Evolutionary conservation across 2,113 vertebrate genomes (phyloP).

Genomic region (Pachypanchax playfairii): DNA sequence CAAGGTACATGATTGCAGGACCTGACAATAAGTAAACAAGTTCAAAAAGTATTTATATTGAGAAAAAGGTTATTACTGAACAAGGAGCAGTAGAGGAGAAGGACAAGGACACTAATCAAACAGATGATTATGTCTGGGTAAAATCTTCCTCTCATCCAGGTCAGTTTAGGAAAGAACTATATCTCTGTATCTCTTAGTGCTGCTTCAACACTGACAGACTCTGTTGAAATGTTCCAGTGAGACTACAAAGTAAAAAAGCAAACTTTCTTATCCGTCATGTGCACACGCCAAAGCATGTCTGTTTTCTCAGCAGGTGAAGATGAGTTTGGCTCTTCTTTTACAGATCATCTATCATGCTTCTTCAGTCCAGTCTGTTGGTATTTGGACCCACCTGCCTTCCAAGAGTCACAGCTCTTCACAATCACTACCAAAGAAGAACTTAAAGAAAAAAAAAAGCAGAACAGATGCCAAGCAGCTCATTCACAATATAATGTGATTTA

Average conservation of each 20-base stretch:
- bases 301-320: neutral
- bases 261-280: neutral
- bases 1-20: too few species aligned
- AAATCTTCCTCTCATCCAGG: neutral
- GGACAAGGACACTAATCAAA: too few species aligned
- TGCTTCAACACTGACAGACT: neutral
- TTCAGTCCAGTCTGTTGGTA: neutral
- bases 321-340: neutral
- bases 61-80: too few species aligned
- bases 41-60: too few species aligned
- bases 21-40: too few species aligned
- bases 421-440: neutral
- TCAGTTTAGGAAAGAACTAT: neutral
- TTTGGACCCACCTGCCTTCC: neutral
- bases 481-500: too few species aligned
- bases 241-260: too few species aligned
- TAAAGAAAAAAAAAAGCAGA: neutral
- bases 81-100: too few species aligned
- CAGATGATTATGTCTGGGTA: too few species aligned
- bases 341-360: neutral
- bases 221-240: too few species aligned
- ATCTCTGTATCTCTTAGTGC: neutral
- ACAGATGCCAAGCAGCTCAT: neutral
- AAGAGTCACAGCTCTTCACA: neutral
- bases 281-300: neutral